Conservation (phyloP, 2,113 vertebrate species). For the Nesogale talazaci region DNA sequence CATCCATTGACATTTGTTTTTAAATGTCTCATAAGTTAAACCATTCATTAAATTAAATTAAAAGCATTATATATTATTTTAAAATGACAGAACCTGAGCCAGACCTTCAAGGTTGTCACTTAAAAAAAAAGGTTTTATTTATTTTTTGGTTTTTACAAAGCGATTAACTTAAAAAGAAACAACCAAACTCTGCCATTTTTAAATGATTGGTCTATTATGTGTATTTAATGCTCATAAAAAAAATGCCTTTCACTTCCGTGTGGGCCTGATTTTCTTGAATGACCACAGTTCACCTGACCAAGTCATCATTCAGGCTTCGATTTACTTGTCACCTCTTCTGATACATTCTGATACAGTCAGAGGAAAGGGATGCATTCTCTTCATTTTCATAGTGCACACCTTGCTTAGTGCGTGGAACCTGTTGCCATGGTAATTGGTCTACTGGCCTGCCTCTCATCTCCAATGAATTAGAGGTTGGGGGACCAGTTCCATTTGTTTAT, state of each 20-base stretch:
- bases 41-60: constrained; percentile 64
- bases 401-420: background rate
- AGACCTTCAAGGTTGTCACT: constrained; percentile 16
- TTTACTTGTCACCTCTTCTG: background rate
- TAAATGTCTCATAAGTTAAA: constrained; percentile 49
- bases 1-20: constrained; percentile 56
- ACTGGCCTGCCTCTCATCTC: background rate
- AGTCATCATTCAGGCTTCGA: background rate
- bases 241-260: background rate
- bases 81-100: constrained; percentile 31
- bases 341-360: background rate
- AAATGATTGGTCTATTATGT: background rate
- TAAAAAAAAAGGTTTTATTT: background rate
- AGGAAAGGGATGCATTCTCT: background rate
- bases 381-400: background rate
- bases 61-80: constrained; percentile 43
- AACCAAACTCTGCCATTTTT: background rate
- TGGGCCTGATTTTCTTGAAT: background rate
- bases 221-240: constrained; percentile 46
- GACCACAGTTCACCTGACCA: background rate
- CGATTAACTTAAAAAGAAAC: background rate
- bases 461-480: background rate
- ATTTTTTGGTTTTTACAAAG: constrained; percentile 18
- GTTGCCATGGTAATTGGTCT: background rate
- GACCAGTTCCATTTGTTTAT: background rate